Percentiles rank a stretch among this genome's conserved stretches.
phyloP scores from a whole-genome alignment of 2,888 invertebrate species.

The Loripinus fragilis region DNA sequence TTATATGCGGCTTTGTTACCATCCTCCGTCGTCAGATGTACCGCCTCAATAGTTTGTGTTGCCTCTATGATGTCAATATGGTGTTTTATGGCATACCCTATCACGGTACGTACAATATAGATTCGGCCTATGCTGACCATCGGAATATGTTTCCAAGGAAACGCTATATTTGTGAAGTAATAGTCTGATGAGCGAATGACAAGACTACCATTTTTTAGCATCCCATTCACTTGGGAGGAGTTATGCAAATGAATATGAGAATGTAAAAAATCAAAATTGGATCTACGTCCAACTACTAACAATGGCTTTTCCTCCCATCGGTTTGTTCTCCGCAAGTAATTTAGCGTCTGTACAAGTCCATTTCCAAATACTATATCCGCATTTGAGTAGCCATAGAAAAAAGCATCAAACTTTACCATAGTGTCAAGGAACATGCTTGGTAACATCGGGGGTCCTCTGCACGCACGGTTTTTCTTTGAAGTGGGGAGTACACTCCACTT shows the following conservation, averaged over 20 bases:
- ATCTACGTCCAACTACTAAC: constrained; percentile 34
- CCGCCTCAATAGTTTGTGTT: constrained; percentile 40
- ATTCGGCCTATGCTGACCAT: constrained; percentile 35
- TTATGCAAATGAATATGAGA: constrained; percentile 7
- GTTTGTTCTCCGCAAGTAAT: constrained; percentile 25
- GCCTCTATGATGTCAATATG: constrained; percentile 41
- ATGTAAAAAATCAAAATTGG: constrained; percentile 35
- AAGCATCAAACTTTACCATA: constrained; percentile 18
- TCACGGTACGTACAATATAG: constrained; percentile 36
- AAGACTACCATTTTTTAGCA: constrained; percentile 22
- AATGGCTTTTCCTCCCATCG: constrained; percentile 34
- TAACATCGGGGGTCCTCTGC: constrained; percentile 35
- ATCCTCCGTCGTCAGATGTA: constrained; percentile 39
- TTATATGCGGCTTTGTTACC: constrained; percentile 36
- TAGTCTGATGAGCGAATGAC: constrained; percentile 44
- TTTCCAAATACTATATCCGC: constrained; percentile 41
- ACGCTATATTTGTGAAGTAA: constrained; percentile 38
- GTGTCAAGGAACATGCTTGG: constrained; percentile 25
- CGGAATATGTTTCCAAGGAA: constrained; percentile 42
- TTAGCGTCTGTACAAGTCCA: constrained; percentile 35
- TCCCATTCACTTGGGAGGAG: constrained; percentile 10
- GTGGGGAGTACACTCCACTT: constrained; percentile 21
- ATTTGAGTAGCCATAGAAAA: constrained; percentile 41
- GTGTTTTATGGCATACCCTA: constrained; percentile 31
- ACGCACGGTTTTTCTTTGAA: not conserved